Conservation (phyloP, 2,797 vertebrate genomes). For the Oreochromis mossambicus region DNA sequence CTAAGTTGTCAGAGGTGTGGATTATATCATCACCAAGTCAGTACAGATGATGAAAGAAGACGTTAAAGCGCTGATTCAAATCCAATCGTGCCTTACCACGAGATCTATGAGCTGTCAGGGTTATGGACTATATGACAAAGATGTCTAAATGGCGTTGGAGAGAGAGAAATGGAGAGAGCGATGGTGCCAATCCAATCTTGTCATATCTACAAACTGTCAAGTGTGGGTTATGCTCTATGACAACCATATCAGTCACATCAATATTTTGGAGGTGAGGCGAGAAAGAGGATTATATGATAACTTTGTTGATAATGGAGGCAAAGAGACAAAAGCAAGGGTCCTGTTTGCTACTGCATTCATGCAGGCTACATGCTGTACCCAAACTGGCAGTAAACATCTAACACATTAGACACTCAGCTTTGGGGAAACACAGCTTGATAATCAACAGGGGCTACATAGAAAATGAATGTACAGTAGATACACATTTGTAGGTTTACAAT, state of each 20-base stretch:
- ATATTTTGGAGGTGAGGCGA: slow-evolving; percentile 14
- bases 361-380: background rate
- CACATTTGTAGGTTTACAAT: background rate
- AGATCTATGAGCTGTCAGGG: slow-evolving; percentile 24
- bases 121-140: slow-evolving; percentile 8
- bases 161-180: background rate
- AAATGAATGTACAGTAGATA: background rate
- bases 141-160: background rate
- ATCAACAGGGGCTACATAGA: background rate
- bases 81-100: background rate
- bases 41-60: slow-evolving; percentile 17
- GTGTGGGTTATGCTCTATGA: slow-evolving; percentile 6
- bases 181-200: slow-evolving; percentile 23
- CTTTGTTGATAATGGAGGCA: background rate
- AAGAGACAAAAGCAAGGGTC: background rate
- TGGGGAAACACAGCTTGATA: background rate
- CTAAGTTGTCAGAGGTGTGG: background rate
- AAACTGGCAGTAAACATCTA: background rate
- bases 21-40: background rate
- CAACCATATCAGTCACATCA: slow-evolving; percentile 26
- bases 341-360: background rate
- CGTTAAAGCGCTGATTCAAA: background rate
- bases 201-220: slow-evolving; percentile 28
- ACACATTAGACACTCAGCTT: background rate
- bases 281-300: slow-evolving; percentile 24